These are phyloP conservation scores for Vulpes ferrilata DNA, from an alignment of 2,113 vertebrate species.

Conservation along the genomic window DNA sequence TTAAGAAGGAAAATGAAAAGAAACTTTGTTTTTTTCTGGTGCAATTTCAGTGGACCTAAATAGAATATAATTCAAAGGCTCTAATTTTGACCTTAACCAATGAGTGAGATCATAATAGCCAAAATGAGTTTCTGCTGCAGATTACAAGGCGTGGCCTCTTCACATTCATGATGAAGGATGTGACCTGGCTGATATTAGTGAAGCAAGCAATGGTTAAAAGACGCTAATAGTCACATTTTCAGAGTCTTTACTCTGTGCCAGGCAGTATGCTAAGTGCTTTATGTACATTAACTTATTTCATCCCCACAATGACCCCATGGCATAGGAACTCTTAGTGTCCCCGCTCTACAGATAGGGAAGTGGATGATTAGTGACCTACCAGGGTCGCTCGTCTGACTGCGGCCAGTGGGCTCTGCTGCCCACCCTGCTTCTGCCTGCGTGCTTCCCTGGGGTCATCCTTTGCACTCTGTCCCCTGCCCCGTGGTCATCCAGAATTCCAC, in stretches of 20 bases:
- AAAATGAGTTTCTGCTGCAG: constrained; percentile 31
- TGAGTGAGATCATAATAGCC: neutral
- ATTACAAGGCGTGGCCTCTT: neutral
- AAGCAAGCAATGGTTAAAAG: neutral
- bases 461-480: neutral
- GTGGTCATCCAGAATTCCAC: neutral
- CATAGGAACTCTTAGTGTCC: neutral
- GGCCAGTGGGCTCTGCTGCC: neutral
- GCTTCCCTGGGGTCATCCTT: neutral
- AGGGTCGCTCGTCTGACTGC: neutral
- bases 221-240: neutral
- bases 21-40: neutral
- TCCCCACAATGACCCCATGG: neutral
- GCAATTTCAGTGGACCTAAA: neutral
- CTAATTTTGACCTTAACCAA: neutral
- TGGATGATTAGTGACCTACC: neutral
- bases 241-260: neutral
- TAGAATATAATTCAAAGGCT: neutral
- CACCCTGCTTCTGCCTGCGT: fast-evolving
- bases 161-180: neutral
- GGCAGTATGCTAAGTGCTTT: neutral
- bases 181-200: neutral
- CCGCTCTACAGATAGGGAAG: constrained; percentile 7
- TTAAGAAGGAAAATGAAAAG: neutral
- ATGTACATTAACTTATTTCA: neutral